phyloP scores from a whole-genome alignment of 2,113 vertebrate species.

The Larimichthys polyactis region DNA sequence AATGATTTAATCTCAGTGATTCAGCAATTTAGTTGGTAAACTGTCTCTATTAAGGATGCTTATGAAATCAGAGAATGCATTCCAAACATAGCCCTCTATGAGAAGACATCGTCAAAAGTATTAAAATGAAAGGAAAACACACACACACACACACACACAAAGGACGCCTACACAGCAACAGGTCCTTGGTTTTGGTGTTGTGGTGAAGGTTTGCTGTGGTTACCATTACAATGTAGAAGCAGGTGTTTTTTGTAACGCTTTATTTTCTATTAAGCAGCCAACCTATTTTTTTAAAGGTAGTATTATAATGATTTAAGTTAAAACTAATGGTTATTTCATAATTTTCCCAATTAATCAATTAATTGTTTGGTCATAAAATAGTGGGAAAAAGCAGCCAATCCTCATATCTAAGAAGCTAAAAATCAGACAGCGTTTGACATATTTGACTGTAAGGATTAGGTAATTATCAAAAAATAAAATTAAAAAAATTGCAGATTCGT shows the following conservation, averaged over 20 bases:
- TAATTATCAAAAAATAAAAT: neutral
- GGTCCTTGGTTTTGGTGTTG: slow-evolving; percentile 11
- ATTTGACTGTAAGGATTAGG: neutral
- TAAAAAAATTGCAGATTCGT: neutral
- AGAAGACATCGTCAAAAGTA: neutral
- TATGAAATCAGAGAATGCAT: slow-evolving; percentile 1
- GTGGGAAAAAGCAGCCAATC: neutral
- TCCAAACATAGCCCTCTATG: neutral
- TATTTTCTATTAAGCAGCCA: neutral
- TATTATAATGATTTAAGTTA: neutral
- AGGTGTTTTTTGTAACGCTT: neutral
- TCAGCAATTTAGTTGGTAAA: slow-evolving; percentile 28
- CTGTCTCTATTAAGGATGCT: slow-evolving; percentile 28
- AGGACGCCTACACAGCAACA: slow-evolving; percentile 8
- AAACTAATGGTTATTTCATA: neutral
- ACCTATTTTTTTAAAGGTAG: neutral
- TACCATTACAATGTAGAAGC: neutral
- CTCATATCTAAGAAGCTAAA: neutral
- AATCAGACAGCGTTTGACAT: neutral
- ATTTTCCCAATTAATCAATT: neutral
- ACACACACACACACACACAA: neutral
- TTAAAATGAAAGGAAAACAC: neutral
- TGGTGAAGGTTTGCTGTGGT: neutral
- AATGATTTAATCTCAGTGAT: slow-evolving; percentile 8
- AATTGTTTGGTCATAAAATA: neutral